phyloP scores from a whole-genome alignment of 2,888 invertebrate species.

The Sisyra terminalis region DNA sequence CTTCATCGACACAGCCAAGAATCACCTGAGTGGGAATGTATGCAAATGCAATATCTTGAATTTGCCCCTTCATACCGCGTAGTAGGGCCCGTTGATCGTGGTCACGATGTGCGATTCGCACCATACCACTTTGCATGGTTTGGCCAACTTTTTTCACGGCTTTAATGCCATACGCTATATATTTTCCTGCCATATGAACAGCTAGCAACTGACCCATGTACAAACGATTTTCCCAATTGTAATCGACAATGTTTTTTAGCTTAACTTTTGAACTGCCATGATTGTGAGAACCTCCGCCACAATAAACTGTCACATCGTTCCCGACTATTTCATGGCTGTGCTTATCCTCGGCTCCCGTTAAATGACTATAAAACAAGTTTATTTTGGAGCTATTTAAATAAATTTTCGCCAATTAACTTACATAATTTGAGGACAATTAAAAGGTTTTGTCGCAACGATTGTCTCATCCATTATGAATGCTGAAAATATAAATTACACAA shows the following conservation, averaged over 20 bases:
- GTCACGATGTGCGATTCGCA: constrained; percentile 68
- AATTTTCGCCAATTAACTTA: too few species aligned
- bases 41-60: constrained; percentile 87
- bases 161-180: constrained; percentile 82
- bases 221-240: constrained; percentile 81
- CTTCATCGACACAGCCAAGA: constrained; percentile 75
- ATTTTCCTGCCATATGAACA: constrained; percentile 70
- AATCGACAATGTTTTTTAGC: constrained; percentile 77
- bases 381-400: too few species aligned
- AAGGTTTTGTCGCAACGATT: not conserved
- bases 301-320: constrained; percentile 49
- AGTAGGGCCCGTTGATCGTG: constrained; percentile 61
- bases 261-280: constrained; percentile 83
- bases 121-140: constrained; percentile 42
- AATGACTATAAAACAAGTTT: too few species aligned
- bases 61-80: constrained; percentile 73
- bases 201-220: constrained; percentile 79
- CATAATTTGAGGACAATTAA: constrained; percentile 1
- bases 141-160: constrained; percentile 27
- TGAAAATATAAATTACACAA: not conserved
- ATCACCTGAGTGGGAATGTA: constrained; percentile 60
- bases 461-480: not conserved
- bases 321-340: constrained; percentile 37
- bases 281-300: constrained; percentile 53
- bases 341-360: constrained; percentile 40